phyloP scores from a whole-genome alignment of 2,797 vertebrate genomes.

The Malacoraja senta region DNA sequence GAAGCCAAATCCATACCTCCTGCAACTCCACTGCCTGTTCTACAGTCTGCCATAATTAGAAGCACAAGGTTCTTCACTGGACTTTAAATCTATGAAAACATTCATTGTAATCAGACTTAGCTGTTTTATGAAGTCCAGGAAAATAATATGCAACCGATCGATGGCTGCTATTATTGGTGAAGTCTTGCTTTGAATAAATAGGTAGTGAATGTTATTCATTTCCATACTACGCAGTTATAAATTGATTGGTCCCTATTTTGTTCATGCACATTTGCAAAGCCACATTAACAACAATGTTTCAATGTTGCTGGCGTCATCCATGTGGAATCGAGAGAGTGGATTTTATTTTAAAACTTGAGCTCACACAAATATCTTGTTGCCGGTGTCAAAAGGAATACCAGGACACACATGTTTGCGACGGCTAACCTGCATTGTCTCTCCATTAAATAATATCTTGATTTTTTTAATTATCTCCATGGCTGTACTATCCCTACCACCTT shows the following conservation, averaged over 20 bases:
- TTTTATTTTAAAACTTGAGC: no score
- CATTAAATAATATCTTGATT: no score
- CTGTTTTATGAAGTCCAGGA: background rate
- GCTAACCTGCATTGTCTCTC: no score
- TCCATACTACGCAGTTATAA: background rate
- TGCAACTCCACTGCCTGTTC: background rate
- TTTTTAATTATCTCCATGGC: no score
- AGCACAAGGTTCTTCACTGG: background rate
- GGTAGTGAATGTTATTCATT: background rate
- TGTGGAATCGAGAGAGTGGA: no score
- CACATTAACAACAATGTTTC: background rate
- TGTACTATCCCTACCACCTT: no score
- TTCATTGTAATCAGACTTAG: background rate
- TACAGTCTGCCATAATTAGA: background rate
- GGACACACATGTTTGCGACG: no score
- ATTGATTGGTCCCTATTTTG: background rate
- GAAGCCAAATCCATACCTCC: background rate
- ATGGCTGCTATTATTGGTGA: background rate
- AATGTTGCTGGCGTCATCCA: no score
- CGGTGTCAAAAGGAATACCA: no score
- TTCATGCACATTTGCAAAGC: background rate
- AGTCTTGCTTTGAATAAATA: background rate
- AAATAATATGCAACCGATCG: background rate
- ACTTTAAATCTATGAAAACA: background rate
- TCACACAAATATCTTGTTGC: no score